phyloP scores from a whole-genome alignment of 2,888 invertebrate species.

The Acrobasis consociella region DNA sequence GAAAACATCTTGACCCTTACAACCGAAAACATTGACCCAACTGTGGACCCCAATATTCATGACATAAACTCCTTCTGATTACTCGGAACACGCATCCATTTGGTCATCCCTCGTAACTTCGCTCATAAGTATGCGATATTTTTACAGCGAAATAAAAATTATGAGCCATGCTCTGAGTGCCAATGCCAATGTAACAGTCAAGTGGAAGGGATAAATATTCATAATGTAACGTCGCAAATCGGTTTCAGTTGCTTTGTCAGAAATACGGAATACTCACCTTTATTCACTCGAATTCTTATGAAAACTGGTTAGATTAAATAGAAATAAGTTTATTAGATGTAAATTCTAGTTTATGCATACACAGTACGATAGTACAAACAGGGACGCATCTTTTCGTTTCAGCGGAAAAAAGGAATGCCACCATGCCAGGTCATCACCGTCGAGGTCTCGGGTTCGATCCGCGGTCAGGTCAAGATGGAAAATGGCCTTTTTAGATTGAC shows the following conservation, averaged over 20 bases:
- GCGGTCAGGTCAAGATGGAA: too few species aligned
- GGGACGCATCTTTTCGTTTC: too few species aligned
- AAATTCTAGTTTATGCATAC: too few species aligned
- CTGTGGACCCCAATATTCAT: background rate
- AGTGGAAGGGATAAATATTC: background rate
- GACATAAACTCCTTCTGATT: slow-evolving; percentile 1
- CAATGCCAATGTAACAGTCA: background rate
- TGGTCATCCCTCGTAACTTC: slow-evolving; percentile 11
- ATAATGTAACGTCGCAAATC: background rate
- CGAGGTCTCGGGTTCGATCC: too few species aligned
- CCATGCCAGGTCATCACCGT: too few species aligned
- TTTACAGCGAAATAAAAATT: slow-evolving; percentile 19
- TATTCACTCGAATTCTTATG: too few species aligned
- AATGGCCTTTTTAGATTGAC: too few species aligned
- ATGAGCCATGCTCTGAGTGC: slow-evolving; percentile 4
- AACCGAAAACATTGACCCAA: background rate
- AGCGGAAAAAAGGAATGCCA: too few species aligned
- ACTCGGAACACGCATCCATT: slow-evolving; percentile 1
- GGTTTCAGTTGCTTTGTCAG: background rate
- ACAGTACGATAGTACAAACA: too few species aligned
- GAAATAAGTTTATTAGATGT: too few species aligned
- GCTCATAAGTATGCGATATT: slow-evolving; percentile 17
- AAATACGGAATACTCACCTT: background rate
- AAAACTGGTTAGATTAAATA: too few species aligned
- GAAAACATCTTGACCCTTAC: background rate